A percentile compares a stretch with the other conserved stretches of the same genome.
These are phyloP conservation scores for Hydriomena furcata DNA, from an alignment of 2,888 invertebrate species.

Conservation along the genomic window DNA sequence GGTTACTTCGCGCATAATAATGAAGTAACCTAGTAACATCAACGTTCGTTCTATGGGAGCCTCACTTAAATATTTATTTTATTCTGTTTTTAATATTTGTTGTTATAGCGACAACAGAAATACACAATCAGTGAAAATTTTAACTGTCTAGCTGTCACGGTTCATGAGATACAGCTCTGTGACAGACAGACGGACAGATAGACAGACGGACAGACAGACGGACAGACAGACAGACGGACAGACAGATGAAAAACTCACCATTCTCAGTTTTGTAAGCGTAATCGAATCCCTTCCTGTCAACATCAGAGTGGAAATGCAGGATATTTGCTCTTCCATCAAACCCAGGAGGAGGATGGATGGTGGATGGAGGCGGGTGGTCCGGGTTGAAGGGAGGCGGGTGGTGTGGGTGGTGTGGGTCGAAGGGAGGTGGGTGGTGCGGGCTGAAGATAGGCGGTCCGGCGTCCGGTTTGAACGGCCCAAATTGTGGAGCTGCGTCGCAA, in stretches of 20 bases:
- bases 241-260: slow-evolving; percentile 66
- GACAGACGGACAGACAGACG: too few species aligned
- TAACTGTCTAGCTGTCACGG: too few species aligned
- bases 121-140: too few species aligned
- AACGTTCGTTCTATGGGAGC: too few species aligned
- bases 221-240: too few species aligned
- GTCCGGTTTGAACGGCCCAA: slow-evolving; percentile 45
- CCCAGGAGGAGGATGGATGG: slow-evolving; percentile 54
- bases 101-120: too few species aligned
- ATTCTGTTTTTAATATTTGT: too few species aligned
- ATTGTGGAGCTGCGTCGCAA: slow-evolving; percentile 59
- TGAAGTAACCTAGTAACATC: too few species aligned
- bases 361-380: slow-evolving; percentile 45
- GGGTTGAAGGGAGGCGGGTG: slow-evolving; percentile 27
- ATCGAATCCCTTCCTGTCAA: slow-evolving; percentile 66
- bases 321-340: slow-evolving; percentile 66
- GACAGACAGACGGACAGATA: too few species aligned
- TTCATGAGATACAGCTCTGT: too few species aligned
- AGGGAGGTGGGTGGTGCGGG: slow-evolving; percentile 21
- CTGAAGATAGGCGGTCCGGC: slow-evolving; percentile 42
- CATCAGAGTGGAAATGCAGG: slow-evolving; percentile 62
- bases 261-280: slow-evolving; percentile 86
- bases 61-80: too few species aligned
- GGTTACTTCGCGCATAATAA: too few species aligned
- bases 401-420: slow-evolving; percentile 34